These are phyloP conservation scores for Hypotaenidia okinawae DNA, from an alignment of 2,797 vertebrate species.

Conservation along the genomic window DNA sequence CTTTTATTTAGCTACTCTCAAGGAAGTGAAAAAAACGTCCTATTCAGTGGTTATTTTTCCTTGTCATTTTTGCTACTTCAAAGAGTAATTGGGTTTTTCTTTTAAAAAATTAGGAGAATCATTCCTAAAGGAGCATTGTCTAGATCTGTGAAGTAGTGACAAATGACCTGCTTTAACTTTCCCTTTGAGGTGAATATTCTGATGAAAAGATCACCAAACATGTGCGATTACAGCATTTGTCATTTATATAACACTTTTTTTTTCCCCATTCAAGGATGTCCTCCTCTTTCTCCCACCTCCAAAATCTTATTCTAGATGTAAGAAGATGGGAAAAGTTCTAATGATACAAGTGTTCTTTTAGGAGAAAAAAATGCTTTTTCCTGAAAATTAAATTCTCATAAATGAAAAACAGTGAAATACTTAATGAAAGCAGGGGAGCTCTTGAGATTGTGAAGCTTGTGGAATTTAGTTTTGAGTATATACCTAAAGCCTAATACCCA, in stretches of 20 bases:
- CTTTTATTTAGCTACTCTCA: not conserved
- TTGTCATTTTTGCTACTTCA: not conserved
- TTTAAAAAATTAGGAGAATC: not conserved
- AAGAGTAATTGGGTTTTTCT: not conserved
- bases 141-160: not conserved
- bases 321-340: not conserved
- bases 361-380: not conserved
- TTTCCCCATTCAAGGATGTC: not conserved
- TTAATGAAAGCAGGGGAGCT: not conserved
- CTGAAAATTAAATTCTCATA: not conserved
- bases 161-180: constrained; percentile 5
- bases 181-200: not conserved
- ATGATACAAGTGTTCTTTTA: not conserved
- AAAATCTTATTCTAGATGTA: not conserved
- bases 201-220: not conserved
- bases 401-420: not conserved
- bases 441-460: not conserved
- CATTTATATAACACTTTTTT: not conserved
- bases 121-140: not conserved
- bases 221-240: not conserved
- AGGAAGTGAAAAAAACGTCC: not conserved
- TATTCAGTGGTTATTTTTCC: not conserved
- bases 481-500: not conserved
- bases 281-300: not conserved
- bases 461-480: not conserved